A percentile compares a stretch with the other conserved stretches of the same genome.
These are phyloP conservation scores for Melieria omissa DNA, from an alignment of 2,888 invertebrate genomes.

Conservation along the genomic window DNA sequence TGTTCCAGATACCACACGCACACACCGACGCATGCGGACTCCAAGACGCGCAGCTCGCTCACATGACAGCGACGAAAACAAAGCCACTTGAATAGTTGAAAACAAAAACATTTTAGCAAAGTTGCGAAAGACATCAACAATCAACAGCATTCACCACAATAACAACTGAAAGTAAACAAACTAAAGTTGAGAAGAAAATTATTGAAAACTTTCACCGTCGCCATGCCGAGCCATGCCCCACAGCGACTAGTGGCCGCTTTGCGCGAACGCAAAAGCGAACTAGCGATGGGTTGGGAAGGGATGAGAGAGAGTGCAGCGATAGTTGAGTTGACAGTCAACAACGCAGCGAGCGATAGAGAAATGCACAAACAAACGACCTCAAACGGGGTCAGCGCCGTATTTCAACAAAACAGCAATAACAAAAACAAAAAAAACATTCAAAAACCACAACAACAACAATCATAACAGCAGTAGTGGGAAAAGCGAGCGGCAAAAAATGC, in stretches of 20 bases:
- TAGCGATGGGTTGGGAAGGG: no score
- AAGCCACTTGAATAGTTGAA: neutral
- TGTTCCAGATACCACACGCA: conserved; percentile 53
- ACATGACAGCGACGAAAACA: neutral
- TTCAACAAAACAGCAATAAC: neutral
- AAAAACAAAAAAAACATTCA: neutral
- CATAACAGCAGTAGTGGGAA: no score
- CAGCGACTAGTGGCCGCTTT: no score
- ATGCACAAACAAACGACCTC: conserved; percentile 55
- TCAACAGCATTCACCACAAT: neutral
- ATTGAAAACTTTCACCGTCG: neutral
- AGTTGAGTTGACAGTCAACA: no score
- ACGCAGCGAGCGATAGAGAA: neutral
- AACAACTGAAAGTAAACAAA: conserved; percentile 3
- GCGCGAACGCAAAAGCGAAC: no score
- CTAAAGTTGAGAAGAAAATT: neutral
- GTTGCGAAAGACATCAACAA: conserved; percentile 1
- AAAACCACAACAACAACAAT: neutral
- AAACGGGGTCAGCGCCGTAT: conserved; percentile 56
- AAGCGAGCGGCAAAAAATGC: conserved; percentile 6
- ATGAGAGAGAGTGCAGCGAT: no score
- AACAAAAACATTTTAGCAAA: neutral
- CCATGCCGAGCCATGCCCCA: neutral
- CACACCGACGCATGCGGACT: no score
- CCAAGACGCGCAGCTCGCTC: no score